Conservation (phyloP, 2,113 vertebrate genomes). For the Thryonomys swinderianus region DNA sequence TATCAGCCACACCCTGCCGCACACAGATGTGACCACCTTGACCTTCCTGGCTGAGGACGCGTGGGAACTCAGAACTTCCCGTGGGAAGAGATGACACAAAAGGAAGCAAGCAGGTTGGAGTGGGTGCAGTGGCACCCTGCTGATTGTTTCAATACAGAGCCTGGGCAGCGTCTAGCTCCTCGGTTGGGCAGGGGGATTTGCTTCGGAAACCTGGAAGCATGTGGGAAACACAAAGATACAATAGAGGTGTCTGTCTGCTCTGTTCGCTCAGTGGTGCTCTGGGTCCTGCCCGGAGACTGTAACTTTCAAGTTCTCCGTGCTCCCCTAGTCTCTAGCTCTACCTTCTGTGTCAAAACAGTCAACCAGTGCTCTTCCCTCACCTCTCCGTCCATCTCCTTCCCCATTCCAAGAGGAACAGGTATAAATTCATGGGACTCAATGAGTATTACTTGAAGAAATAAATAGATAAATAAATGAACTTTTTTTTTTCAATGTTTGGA, state of each 20-base stretch:
- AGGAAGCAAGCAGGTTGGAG: constrained; percentile 21
- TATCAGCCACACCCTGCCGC: constrained; percentile 56
- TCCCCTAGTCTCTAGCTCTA: background rate
- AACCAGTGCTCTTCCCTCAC: background rate
- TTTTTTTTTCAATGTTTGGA: constrained; percentile 38
- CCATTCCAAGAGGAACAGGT: constrained; percentile 30
- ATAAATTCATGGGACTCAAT: background rate
- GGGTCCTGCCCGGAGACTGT: background rate
- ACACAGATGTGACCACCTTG: constrained; percentile 56
- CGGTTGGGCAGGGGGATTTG: background rate
- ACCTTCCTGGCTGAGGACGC: constrained; percentile 69
- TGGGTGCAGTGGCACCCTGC: constrained; percentile 48
- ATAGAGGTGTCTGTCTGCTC: background rate
- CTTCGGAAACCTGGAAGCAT: background rate
- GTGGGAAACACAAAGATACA: background rate
- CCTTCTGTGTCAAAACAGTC: constrained; percentile 8
- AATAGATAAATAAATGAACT: constrained; percentile 38
- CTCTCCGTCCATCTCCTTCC: background rate
- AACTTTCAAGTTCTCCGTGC: background rate
- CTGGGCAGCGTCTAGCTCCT: background rate
- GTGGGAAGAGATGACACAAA: constrained; percentile 61
- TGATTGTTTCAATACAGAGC: background rate
- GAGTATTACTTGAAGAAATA: constrained; percentile 69
- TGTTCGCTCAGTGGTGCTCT: background rate
- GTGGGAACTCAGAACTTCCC: constrained; percentile 73